These are phyloP conservation scores for Tanytarsus gracilentus DNA, from an alignment of 2,888 invertebrate genomes.

Conservation along the genomic window DNA sequence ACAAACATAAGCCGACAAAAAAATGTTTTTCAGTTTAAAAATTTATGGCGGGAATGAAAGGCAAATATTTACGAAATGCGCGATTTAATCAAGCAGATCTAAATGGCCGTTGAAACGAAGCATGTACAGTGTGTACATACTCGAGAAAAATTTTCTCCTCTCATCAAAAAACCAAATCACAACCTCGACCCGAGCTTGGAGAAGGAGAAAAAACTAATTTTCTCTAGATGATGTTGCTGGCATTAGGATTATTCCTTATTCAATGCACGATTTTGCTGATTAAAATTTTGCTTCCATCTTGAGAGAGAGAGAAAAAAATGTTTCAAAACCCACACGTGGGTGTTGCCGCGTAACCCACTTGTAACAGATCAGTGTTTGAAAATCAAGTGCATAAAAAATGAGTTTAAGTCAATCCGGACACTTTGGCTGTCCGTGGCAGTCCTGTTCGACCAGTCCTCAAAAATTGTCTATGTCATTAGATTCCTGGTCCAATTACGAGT, in stretches of 20 bases:
- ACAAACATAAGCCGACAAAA: slow-evolving; percentile 18
- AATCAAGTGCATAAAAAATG: no score
- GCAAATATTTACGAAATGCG: slow-evolving; percentile 23
- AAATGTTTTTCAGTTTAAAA: background rate
- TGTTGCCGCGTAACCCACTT: no score
- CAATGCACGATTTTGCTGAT: slow-evolving; percentile 15
- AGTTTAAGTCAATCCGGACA: no score
- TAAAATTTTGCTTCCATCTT: background rate
- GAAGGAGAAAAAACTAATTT: slow-evolving; percentile 8
- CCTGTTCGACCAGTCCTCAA: no score
- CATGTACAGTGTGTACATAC: background rate
- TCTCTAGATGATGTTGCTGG: background rate
- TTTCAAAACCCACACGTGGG: no score
- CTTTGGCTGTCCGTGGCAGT: no score
- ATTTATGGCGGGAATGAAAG: slow-evolving; percentile 10
- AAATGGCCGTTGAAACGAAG: background rate
- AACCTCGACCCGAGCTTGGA: background rate
- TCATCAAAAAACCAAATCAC: background rate
- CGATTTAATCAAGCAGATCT: background rate
- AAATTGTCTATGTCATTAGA: no score
- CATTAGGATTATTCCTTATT: slow-evolving; percentile 13
- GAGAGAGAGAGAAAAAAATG: background rate
- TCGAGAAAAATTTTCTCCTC: no score
- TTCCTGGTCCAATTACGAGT: no score
- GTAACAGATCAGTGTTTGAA: no score